Evolutionary conservation across 2,797 vertebrate species (phyloP).

Genomic region (Neosalanx taihuensis): DNA sequence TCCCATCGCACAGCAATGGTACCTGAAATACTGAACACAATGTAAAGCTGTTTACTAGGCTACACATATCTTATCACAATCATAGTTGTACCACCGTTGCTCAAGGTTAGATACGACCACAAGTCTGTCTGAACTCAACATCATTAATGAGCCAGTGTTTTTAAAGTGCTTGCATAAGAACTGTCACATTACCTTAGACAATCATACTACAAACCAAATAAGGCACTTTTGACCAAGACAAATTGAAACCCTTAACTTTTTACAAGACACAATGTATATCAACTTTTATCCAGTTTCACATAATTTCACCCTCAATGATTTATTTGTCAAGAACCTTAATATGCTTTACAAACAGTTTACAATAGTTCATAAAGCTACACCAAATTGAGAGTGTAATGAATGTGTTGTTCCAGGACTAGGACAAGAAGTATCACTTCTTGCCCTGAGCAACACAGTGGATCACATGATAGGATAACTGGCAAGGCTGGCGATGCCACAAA

Average conservation of each 20-base stretch:
- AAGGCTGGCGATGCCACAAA: conserved; percentile 78
- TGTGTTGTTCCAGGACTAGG: background rate
- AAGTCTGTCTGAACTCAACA: conserved; percentile 25
- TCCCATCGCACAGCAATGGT: conserved; percentile 55
- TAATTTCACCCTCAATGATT: too few species aligned
- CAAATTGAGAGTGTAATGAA: too few species aligned
- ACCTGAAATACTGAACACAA: conserved; percentile 12
- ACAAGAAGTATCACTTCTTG: too few species aligned
- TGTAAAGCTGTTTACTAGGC: conserved; percentile 3
- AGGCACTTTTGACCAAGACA: too few species aligned
- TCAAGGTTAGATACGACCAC: background rate
- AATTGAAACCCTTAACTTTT: too few species aligned
- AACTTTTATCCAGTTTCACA: background rate
- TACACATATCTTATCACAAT: background rate
- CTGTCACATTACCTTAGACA: background rate
- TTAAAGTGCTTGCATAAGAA: conserved; percentile 38
- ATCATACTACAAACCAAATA: too few species aligned
- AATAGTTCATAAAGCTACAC: too few species aligned
- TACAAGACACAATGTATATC: background rate
- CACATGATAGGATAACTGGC: conserved; percentile 78
- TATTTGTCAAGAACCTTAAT: too few species aligned
- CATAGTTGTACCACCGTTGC: conserved; percentile 9
- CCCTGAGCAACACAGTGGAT: conserved; percentile 22
- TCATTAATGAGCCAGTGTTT: conserved; percentile 2
- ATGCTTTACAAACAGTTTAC: too few species aligned